Evolutionary conservation across 1,140 invertebrate genomes (phyloP).

Genomic region (Ectropis grisescens): DNA sequence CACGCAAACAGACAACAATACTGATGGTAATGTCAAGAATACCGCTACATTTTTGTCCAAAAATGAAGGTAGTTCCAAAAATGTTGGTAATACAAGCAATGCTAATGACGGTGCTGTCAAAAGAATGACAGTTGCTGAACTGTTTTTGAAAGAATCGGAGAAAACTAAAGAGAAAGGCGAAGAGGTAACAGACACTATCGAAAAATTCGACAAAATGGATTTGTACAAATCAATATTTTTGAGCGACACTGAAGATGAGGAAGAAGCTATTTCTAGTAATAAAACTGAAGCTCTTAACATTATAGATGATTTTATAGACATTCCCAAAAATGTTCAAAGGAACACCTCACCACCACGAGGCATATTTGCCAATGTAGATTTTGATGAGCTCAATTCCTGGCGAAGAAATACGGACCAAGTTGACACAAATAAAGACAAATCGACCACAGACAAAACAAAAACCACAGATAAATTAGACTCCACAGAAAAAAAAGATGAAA

Average conservation of each 20-base stretch:
- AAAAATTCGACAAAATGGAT: conserved; percentile 74
- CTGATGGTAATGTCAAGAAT: not conserved
- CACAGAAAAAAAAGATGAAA: too few species aligned
- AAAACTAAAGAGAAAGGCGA: conserved; percentile 25
- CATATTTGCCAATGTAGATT: conserved; percentile 82
- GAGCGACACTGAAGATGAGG: conserved; percentile 73
- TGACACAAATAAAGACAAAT: conserved; percentile 7
- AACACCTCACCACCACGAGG: conserved; percentile 79
- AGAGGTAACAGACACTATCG: conserved; percentile 48
- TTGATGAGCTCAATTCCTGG: conserved; percentile 71
- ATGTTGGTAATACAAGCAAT: conserved; percentile 8
- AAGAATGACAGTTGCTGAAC: conserved; percentile 63
- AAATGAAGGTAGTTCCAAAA: not conserved
- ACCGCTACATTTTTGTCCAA: not conserved
- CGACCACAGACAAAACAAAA: conserved; percentile 8
- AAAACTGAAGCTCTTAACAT: too few species aligned
- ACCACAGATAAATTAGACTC: conserved; percentile 8
- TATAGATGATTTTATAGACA: conserved; percentile 31
- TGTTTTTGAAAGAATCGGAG: conserved; percentile 64
- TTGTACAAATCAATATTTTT: conserved; percentile 78
- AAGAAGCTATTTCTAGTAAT: conserved; percentile 22
- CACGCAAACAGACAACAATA: not conserved
- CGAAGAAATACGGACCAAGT: conserved; percentile 33
- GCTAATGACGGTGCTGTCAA: conserved; percentile 15
- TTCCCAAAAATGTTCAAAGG: conserved; percentile 59